Percentiles rank a stretch among this genome's conserved stretches.
phyloP scores from a whole-genome alignment of 2,113 vertebrate species.

The Pontoporia blainvillei region DNA sequence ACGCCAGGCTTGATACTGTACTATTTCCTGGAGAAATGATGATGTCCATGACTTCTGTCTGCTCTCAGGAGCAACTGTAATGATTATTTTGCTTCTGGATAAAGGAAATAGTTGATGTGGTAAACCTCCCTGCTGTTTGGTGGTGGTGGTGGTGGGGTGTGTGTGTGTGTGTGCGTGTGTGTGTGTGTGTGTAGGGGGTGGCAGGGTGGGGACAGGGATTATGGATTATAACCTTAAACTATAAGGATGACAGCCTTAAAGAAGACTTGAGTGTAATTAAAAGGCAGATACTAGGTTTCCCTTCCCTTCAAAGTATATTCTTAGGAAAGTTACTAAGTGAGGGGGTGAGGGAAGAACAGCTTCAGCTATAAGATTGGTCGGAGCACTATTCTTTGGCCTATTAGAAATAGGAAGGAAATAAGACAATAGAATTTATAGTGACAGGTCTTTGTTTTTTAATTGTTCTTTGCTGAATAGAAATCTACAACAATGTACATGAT shows the following conservation, averaged over 20 bases:
- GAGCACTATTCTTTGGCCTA: slow-evolving; percentile 77
- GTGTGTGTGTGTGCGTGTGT: background rate
- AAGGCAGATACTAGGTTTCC: slow-evolving; percentile 3
- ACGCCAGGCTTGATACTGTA: background rate
- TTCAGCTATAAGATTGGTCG: background rate
- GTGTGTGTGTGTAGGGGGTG: fast-evolving
- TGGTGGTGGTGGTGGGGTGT: background rate
- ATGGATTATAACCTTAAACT: background rate
- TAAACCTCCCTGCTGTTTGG: background rate
- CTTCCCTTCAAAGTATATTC: slow-evolving; percentile 18
- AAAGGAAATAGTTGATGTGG: background rate
- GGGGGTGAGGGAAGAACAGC: no score
- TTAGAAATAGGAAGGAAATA: slow-evolving; percentile 86
- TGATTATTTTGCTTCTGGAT: slow-evolving; percentile 13
- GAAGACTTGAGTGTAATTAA: background rate
- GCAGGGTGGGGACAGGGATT: background rate
- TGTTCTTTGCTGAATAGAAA: slow-evolving; percentile 2
- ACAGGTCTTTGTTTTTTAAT: slow-evolving; percentile 13
- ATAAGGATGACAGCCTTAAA: background rate
- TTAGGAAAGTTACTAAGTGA: background rate
- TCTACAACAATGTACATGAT: background rate
- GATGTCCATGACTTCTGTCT: background rate
- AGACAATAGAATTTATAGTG: slow-evolving; percentile 51
- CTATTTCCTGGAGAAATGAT: background rate
- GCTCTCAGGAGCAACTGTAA: background rate